Conservation (phyloP, 2,797 vertebrate genomes). For the Nyctalus aviator region DNA sequence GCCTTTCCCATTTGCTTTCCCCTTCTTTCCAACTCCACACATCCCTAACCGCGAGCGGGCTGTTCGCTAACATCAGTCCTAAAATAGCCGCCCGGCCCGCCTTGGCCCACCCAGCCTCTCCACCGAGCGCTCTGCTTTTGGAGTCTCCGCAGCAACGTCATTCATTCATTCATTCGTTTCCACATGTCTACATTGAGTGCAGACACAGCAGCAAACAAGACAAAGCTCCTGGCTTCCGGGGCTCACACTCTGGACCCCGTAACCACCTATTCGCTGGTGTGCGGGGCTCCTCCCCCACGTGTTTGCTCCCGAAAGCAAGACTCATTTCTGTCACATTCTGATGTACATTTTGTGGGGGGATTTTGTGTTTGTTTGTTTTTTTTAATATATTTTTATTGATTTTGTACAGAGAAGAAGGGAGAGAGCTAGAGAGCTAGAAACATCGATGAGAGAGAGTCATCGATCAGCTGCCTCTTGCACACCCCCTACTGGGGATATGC, state of each 20-base stretch:
- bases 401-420: too few relatives aligned
- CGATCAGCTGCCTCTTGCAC: too few relatives aligned
- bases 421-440: too few relatives aligned
- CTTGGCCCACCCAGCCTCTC: not conserved
- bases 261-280: not conserved
- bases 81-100: not conserved
- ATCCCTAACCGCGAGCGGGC: not conserved
- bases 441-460: too few relatives aligned
- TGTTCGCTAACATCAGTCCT: not conserved
- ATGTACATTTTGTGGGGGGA: not conserved
- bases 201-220: not conserved
- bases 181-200: not conserved
- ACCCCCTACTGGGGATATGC: too few relatives aligned
- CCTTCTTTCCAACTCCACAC: not conserved
- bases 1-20: not conserved
- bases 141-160: not conserved
- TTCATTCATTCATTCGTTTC: not conserved
- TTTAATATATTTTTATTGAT: too few relatives aligned
- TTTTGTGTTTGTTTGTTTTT: too few relatives aligned
- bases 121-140: not conserved
- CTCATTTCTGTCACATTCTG: not conserved
- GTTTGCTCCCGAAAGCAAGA: not conserved
- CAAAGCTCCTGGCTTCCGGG: accelerated
- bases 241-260: not conserved
- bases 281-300: not conserved